Evolutionary conservation across 2,797 vertebrate species (phyloP).

Genomic region (Sebastes itinus): DNA sequence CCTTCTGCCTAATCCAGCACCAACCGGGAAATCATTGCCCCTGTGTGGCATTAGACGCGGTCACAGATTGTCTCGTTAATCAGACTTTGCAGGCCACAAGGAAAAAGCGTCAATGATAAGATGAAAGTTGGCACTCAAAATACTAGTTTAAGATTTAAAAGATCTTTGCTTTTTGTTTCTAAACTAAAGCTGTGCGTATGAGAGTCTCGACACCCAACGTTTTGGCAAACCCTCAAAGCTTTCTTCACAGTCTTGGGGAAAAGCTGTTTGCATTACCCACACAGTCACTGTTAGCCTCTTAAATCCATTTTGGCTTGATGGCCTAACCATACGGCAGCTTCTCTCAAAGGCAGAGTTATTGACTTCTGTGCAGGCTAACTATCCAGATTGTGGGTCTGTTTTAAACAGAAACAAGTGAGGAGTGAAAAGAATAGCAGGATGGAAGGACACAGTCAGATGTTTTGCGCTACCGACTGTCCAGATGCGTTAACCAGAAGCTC

Average conservation of each 20-base stretch:
- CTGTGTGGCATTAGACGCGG: constrained; percentile 3
- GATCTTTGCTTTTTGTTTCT: not conserved
- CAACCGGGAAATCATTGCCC: constrained; percentile 39
- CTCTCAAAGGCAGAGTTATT: constrained; percentile 27
- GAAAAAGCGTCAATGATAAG: not conserved
- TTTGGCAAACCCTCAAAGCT: constrained; percentile 50
- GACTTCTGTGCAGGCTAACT: constrained; percentile 13
- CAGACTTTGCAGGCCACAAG: not conserved
- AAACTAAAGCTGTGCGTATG: not conserved
- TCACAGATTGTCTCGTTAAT: constrained; percentile 11
- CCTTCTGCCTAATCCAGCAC: constrained; percentile 46
- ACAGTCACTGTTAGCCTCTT: constrained; percentile 21
- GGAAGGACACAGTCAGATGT: not conserved
- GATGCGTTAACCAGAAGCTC: constrained; percentile 60
- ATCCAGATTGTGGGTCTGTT: constrained; percentile 16
- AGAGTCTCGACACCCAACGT: constrained; percentile 2
- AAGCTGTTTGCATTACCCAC: constrained; percentile 21
- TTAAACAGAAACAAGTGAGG: constrained; percentile 3
- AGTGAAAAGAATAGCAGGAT: constrained; percentile 15
- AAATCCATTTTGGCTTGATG: constrained; percentile 36
- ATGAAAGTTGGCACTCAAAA: not conserved
- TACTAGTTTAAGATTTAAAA: not conserved
- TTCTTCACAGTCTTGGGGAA: constrained; percentile 14
- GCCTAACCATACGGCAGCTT: constrained; percentile 33
- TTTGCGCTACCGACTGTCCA: constrained; percentile 20